Conservation (phyloP, 2,888 invertebrate genomes). For the Synanthedon formicaeformis region DNA sequence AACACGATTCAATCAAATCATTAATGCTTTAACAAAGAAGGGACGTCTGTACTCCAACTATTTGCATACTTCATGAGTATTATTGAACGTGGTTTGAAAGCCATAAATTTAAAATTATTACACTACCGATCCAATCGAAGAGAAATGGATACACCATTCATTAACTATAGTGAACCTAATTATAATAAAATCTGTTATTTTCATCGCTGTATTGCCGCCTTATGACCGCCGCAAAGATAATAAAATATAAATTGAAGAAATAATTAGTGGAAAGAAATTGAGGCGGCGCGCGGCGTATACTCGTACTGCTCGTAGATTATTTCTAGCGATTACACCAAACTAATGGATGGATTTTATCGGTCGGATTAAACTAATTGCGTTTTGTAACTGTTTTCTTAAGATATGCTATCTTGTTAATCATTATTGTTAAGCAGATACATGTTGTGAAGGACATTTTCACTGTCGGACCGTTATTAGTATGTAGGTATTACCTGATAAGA, state of each 20-base stretch:
- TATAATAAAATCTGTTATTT: slow-evolving; percentile 9
- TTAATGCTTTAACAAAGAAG: too few species aligned
- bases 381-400: slow-evolving; percentile 34
- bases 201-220: slow-evolving; percentile 8
- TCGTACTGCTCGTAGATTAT: slow-evolving; percentile 18
- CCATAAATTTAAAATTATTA: slow-evolving; percentile 4
- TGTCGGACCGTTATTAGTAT: background rate
- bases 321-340: slow-evolving; percentile 29
- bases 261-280: slow-evolving; percentile 23
- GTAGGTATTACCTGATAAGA: too few species aligned
- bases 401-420: slow-evolving; percentile 8
- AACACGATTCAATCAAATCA: too few species aligned
- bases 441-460: background rate
- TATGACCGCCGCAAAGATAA: slow-evolving; percentile 17
- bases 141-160: slow-evolving; percentile 1
- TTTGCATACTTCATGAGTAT: too few species aligned
- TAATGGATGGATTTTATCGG: slow-evolving; percentile 45
- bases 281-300: slow-evolving; percentile 8
- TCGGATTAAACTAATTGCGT: slow-evolving; percentile 45
- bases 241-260: slow-evolving; percentile 31
- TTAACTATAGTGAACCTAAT: slow-evolving; percentile 5
- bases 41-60: too few species aligned
- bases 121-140: background rate
- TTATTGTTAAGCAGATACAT: background rate
- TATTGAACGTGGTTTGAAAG: background rate